phyloP scores from a whole-genome alignment of 2,113 vertebrate genomes.

The Neomonachus schauinslandi region DNA sequence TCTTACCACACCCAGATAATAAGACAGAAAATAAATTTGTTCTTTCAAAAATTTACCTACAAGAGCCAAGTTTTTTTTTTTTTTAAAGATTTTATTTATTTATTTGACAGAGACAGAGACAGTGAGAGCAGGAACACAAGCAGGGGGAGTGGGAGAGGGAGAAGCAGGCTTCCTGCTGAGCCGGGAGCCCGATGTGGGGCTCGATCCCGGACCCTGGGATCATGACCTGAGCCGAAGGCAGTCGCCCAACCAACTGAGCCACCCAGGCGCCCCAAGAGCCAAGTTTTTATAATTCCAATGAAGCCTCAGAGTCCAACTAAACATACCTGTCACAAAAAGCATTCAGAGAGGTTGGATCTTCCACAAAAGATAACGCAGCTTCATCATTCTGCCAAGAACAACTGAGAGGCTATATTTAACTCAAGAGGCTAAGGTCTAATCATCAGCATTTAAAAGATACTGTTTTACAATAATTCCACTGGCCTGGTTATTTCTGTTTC shows the following conservation, averaged over 20 bases:
- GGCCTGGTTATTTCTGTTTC: background rate
- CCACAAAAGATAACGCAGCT: background rate
- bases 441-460: background rate
- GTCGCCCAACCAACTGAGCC: too few species aligned
- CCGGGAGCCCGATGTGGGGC: too few species aligned
- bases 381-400: background rate
- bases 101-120: too few species aligned
- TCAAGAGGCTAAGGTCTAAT: background rate
- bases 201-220: too few species aligned
- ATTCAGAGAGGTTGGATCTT: background rate
- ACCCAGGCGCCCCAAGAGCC: too few species aligned
- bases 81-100: too few species aligned
- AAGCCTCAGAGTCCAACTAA: background rate
- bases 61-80: background rate
- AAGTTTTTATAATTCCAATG: background rate
- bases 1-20: background rate
- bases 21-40: background rate
- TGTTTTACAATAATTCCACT: background rate
- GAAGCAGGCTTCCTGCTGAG: too few species aligned
- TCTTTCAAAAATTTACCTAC: conserved; percentile 34
- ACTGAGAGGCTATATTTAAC: background rate
- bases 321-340: background rate
- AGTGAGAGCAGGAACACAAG: too few species aligned
- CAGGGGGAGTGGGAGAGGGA: too few species aligned
- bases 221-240: too few species aligned